Evolutionary conservation across 1,140 invertebrate genomes (phyloP), one percentile per base, ranked within the genome.

Genomic region (Drosophila auraria): DNA sequence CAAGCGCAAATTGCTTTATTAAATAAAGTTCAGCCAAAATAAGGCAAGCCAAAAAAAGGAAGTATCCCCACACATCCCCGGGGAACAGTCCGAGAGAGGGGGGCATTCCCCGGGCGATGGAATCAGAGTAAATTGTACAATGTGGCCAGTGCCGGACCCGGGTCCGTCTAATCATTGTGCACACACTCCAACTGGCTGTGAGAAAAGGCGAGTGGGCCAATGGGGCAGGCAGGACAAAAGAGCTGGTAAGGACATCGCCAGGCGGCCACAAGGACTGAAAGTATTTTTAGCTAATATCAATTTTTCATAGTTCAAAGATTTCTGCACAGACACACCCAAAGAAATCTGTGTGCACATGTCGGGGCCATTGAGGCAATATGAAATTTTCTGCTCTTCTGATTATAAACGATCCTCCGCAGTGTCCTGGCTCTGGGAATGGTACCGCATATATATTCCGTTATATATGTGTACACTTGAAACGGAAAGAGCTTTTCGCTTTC

Each of bases 241-340:
- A 62, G 47, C 36, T 56, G 38, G 63, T 49, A 58, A 68, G 65
- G 58, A 75, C 78, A 82, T 83, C 50, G 81, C 56, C 30, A 9
- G 49, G 65, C 62, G 45, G 51, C 53, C 70, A 69, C 66, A 91
- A 91, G 87, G 82, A 91, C 87, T 78, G 60, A 90, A 90, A 91
- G 86, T 91, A 90, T 90, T 91, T 90, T 90, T 82, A 90, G 86
- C 86, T 91, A 90, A 90, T 90, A 90, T 90, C 86, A 90, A 90
- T 90, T 90, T 90, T 90, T 90, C 86, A 90, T 90, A 90, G 86
- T 91, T 90, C 86, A 90, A 90, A 90, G 86, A 90, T 91, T 90
- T 91, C 82, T 57, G 77, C 64, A 60, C 75, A 70, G 42, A 68
- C 49, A 56, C 45, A 71, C 51, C 57, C 58, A 66, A 36, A 70